phyloP scores from a whole-genome alignment of 2,888 invertebrate species.

The Spisula solida region DNA sequence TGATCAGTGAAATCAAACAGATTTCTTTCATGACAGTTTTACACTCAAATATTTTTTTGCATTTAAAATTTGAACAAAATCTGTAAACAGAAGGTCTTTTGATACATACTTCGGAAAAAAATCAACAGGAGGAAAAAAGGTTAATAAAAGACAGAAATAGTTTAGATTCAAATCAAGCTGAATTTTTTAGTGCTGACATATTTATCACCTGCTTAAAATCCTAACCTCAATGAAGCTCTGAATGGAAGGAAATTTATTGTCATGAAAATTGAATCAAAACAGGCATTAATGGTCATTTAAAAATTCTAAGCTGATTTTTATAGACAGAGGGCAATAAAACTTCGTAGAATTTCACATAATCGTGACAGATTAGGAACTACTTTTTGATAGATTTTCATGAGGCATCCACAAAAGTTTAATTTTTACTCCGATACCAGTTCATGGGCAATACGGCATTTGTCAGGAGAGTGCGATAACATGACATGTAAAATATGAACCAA shows the following conservation, averaged over 20 bases:
- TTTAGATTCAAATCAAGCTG: constrained; percentile 65
- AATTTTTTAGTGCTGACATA: constrained; percentile 60
- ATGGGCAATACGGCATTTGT: constrained; percentile 29
- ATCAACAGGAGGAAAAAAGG: not conserved
- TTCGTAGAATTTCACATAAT: constrained; percentile 40
- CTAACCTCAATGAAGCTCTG: constrained; percentile 29
- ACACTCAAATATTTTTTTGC: constrained; percentile 7
- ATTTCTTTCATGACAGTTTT: not conserved
- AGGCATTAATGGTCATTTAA: constrained; percentile 66
- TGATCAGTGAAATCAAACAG: not conserved
- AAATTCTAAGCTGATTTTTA: constrained; percentile 37
- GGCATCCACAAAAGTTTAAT: constrained; percentile 18
- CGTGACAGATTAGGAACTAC: constrained; percentile 32
- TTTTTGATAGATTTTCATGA: constrained; percentile 34
- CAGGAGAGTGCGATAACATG: constrained; percentile 11
- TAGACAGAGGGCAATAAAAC: constrained; percentile 30
- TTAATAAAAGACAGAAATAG: constrained; percentile 67
- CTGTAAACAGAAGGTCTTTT: not conserved
- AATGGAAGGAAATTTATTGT: constrained; percentile 61
- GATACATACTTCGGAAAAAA: constrained; percentile 14
- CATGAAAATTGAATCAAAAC: constrained; percentile 62
- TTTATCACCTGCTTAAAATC: constrained; percentile 58
- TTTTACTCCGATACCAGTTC: constrained; percentile 2
- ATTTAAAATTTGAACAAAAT: not conserved
- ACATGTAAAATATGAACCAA: not conserved